Percentiles rank a stretch among this genome's conserved stretches.
Conservation (phyloP, 2,113 vertebrate genomes). For the Ondatra zibethicus region DNA sequence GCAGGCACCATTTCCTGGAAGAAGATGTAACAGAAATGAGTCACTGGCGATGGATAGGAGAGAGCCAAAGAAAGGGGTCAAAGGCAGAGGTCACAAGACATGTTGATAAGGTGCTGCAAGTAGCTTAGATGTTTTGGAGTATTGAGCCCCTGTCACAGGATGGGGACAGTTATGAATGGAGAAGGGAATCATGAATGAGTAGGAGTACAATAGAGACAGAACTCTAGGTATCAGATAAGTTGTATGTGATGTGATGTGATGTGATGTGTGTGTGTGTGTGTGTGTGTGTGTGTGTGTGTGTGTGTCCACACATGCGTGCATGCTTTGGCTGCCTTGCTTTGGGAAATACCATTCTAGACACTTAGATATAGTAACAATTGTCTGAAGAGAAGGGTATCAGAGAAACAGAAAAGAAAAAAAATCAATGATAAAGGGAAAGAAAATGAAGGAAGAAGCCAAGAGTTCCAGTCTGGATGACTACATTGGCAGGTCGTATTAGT, state of each 20-base stretch:
- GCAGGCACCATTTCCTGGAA: neutral
- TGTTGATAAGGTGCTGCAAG: neutral
- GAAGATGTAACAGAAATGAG: neutral
- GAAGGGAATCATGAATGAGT: neutral
- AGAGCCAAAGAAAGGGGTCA: neutral
- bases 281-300: neutral
- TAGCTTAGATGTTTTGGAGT: neutral
- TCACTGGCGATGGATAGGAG: neutral
- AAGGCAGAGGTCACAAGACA: neutral
- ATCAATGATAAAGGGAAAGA: neutral
- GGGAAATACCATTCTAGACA: neutral
- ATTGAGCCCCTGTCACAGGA: neutral
- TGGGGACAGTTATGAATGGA: neutral
- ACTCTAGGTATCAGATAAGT: neutral
- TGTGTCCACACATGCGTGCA: neutral
- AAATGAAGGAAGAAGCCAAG: neutral
- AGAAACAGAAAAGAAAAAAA: neutral
- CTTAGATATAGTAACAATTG: no score
- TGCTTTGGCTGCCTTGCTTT: neutral
- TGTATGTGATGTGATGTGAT: neutral
- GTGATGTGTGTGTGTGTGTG: neutral
- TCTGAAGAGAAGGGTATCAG: neutral
- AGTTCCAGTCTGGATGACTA: neutral
- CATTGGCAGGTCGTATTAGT: neutral
- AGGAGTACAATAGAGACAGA: neutral